These are phyloP conservation scores for Hypercompe scribonia DNA, from an alignment of 2,888 invertebrate species.

Conservation along the genomic window DNA sequence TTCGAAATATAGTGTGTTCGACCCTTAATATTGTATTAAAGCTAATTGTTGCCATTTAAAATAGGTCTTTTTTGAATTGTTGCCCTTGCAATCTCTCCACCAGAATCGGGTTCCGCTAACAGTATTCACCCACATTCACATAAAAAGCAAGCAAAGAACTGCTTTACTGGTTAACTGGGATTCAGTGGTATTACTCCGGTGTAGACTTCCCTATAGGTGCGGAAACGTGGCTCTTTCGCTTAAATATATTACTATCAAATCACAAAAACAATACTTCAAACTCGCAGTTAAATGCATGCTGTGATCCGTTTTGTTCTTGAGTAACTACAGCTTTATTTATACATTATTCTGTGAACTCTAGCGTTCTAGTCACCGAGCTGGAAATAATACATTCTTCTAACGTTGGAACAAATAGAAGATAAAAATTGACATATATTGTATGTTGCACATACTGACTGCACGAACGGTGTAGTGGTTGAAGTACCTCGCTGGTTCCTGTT, in stretches of 20 bases:
- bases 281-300: background rate
- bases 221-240: too few species aligned
- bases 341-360: conserved; percentile 41
- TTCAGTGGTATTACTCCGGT: too few species aligned
- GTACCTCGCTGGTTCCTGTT: background rate
- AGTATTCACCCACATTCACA: too few species aligned
- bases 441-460: background rate
- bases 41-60: background rate
- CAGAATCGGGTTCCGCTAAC: too few species aligned
- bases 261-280: background rate
- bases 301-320: conserved; percentile 25
- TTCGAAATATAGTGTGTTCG: background rate
- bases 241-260: too few species aligned
- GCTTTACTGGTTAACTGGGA: too few species aligned
- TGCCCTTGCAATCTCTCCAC: too few species aligned
- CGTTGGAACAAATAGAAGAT: conserved; percentile 27
- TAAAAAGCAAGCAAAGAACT: too few species aligned
- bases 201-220: too few species aligned
- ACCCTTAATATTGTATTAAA: background rate
- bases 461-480: background rate
- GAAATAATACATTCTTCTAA: conserved; percentile 48
- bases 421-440: background rate
- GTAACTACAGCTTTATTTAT: conserved; percentile 41
- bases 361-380: conserved; percentile 47
- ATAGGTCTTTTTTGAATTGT: too few species aligned